These are phyloP conservation scores for Cebidichthys violaceus DNA, from an alignment of 2,113 vertebrate species.

Conservation along the genomic window DNA sequence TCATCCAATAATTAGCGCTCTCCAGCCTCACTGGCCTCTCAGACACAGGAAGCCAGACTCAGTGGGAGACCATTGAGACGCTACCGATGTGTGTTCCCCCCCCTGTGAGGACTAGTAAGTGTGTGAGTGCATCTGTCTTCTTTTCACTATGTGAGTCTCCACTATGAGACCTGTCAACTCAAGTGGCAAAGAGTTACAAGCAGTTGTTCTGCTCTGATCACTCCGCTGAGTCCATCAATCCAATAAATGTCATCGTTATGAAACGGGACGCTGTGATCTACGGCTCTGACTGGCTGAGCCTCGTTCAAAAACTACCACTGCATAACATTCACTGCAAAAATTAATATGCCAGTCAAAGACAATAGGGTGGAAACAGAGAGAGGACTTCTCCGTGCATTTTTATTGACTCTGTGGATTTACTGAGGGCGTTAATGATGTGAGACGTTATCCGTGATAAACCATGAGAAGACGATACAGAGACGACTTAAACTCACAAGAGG, in stretches of 20 bases:
- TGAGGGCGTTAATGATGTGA: slow-evolving; percentile 7
- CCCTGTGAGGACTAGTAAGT: background rate
- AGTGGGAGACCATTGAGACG: slow-evolving; percentile 15
- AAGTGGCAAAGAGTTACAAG: slow-evolving; percentile 10
- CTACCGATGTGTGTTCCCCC: background rate
- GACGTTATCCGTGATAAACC: slow-evolving; percentile 2
- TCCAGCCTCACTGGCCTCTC: slow-evolving; percentile 41
- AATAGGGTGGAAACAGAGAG: slow-evolving; percentile 15
- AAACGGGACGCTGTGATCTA: slow-evolving; percentile 25
- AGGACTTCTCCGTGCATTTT: slow-evolving; percentile 21
- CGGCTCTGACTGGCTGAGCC: background rate
- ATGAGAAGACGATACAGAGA: background rate
- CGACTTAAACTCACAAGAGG: background rate
- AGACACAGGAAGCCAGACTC: slow-evolving; percentile 51
- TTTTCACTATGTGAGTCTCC: background rate
- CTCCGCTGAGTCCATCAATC: slow-evolving; percentile 36
- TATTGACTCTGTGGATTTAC: slow-evolving; percentile 25
- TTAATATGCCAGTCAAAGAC: slow-evolving; percentile 36
- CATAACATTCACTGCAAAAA: slow-evolving; percentile 34
- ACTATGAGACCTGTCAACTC: background rate
- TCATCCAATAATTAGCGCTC: slow-evolving; percentile 56
- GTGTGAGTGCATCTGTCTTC: background rate
- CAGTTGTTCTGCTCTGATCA: slow-evolving; percentile 3
- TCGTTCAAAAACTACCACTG: slow-evolving; percentile 12
- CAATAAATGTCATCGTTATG: slow-evolving; percentile 44